Base-by-base conservation (phyloP, 2,888 invertebrate species). In the Polymixis lichenea region DNA sequence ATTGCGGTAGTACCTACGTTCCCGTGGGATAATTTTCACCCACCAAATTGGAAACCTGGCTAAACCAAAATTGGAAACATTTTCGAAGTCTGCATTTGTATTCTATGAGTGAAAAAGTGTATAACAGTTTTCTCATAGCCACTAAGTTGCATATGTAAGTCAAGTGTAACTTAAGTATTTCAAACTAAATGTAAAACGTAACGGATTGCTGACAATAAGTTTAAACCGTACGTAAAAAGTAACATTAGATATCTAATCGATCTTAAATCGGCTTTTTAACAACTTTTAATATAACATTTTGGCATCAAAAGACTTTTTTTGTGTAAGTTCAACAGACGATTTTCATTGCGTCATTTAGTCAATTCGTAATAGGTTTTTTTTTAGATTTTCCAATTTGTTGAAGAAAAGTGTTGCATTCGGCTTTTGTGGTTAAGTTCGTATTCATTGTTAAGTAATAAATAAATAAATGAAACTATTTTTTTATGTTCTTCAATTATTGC, bases 231-330 rank as follows among this genome's bases (percentile, higher is more conserved):
- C 3, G 15, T 49, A 62, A 61, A 61, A 66, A 76, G 64, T 32
- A 25, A 62, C 62, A 65, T 13, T 65, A 60, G 9, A 9, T 61
- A 32, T 38, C 25, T 62, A 77, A 77, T 80, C 62, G 58, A 71
- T 73, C 19, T 66, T 32, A 56, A 58, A 66, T 66, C n/a, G 25
- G n/a, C 13, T 80, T 77, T 62, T 46, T 58, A 66, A 72, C 32
- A 66, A 49, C 28, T 55, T 76, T 61, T 49, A 22, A 62, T 64
- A 73, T 67, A 8, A 75, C 22, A 70, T 61, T 72, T 72, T 62
- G 53, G 15, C 32, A 22, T 38, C 62, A 64, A 82, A 67, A 77
- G 58, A 55, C 5, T 3, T 60, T 77, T 80, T 73, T 82, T 67
- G 58, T 71, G 8, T 7, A 1, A 9, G 28, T 55, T 15, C 25